Evolutionary conservation across 2,797 vertebrate species (phyloP).

Genomic region (Oreortyx pictus): DNA sequence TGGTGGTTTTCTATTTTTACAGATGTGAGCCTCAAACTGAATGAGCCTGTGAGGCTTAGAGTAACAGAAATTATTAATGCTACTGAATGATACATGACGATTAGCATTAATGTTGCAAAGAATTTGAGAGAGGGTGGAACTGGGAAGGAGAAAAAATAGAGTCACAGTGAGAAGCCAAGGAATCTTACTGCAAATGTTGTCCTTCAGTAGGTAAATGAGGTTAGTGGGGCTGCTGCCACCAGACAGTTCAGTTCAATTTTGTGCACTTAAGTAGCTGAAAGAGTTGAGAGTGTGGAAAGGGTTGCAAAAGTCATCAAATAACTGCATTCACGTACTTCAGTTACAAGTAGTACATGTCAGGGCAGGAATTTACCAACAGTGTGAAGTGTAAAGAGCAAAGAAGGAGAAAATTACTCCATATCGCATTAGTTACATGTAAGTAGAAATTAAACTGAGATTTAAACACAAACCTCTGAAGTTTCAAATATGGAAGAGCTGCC

Average conservation of each 20-base stretch:
- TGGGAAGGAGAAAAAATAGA: conserved; percentile 13
- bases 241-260: neutral
- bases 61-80: conserved; percentile 67
- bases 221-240: neutral
- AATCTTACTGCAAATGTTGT: neutral
- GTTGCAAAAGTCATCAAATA: neutral
- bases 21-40: neutral
- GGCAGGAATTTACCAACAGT: neutral
- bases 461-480: neutral
- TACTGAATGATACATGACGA: conserved; percentile 63
- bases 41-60: conserved; percentile 20
- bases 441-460: conserved; percentile 9
- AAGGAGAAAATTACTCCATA: neutral
- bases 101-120: conserved; percentile 62
- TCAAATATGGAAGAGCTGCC: neutral
- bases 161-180: neutral
- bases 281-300: neutral
- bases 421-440: neutral
- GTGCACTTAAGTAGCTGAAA: neutral
- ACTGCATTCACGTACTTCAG: neutral
- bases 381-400: neutral
- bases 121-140: conserved; percentile 21
- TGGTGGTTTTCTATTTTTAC: conserved; percentile 34
- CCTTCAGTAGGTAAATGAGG: conserved; percentile 14
- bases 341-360: neutral